Percentiles rank a stretch among this genome's conserved stretches.
These are phyloP conservation scores for Chironomus tepperi DNA, from an alignment of 1,140 invertebrate species.

Conservation along the genomic window DNA sequence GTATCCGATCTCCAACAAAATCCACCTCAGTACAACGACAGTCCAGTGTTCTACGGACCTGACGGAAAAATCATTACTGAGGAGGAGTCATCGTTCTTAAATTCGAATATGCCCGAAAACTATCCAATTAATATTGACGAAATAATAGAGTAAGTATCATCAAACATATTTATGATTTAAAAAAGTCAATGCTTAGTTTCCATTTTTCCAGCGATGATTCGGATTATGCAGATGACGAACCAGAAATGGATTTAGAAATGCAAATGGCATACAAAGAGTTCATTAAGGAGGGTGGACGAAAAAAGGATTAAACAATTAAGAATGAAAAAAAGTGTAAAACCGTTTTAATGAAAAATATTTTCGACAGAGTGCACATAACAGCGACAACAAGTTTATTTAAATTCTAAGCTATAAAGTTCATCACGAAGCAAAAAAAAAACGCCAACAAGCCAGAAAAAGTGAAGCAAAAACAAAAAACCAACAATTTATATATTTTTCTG, in stretches of 20 bases:
- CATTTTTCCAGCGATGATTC: slow-evolving; percentile 39
- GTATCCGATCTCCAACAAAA: background rate
- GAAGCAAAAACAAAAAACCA: too few species aligned
- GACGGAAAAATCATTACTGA: slow-evolving; percentile 43
- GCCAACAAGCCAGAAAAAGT: too few species aligned
- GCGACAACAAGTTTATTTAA: too few species aligned
- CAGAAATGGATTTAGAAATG: slow-evolving; percentile 47
- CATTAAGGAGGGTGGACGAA: slow-evolving; percentile 30
- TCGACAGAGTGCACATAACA: too few species aligned
- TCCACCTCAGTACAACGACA: slow-evolving; percentile 35
- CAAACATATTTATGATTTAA: background rate
- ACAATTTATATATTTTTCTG: too few species aligned
- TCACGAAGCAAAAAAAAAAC: too few species aligned
- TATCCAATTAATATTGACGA: slow-evolving; percentile 28
- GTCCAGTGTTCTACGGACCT: slow-evolving; percentile 42
- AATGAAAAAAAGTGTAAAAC: too few species aligned
- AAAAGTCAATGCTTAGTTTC: slow-evolving; percentile 27
- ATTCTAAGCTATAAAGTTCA: too few species aligned
- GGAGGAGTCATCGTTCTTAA: slow-evolving; percentile 44
- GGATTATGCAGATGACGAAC: slow-evolving; percentile 41
- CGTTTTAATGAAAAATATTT: too few species aligned
- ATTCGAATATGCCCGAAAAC: slow-evolving; percentile 28
- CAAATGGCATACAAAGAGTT: slow-evolving; percentile 45
- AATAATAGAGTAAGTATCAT: slow-evolving; percentile 26
- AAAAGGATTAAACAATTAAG: background rate